These are phyloP conservation scores for Hoplodrina blanda DNA, from an alignment of 2,888 invertebrate genomes.

Conservation along the genomic window DNA sequence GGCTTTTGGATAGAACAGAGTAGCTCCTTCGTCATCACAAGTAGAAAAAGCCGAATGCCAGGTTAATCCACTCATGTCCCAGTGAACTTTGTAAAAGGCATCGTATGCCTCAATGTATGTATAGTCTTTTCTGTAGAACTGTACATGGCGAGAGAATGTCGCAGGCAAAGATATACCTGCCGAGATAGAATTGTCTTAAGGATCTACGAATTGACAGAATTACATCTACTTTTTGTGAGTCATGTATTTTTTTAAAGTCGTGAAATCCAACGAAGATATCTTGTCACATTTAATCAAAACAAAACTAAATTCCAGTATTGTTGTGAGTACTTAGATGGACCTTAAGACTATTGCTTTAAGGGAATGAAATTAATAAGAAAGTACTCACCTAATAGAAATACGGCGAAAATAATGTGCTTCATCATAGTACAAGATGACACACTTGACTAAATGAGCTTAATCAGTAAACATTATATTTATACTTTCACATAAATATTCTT, in stretches of 20 bases:
- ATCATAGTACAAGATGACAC: constrained; percentile 10
- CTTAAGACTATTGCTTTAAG: too few relatives aligned
- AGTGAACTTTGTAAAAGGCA: constrained; percentile 75
- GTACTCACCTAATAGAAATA: constrained; percentile 39
- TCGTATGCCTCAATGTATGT: constrained; percentile 69
- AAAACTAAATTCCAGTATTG: too few relatives aligned
- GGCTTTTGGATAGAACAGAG: constrained; percentile 71
- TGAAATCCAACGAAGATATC: too few relatives aligned
- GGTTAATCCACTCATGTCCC: constrained; percentile 55
- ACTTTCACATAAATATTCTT: constrained; percentile 8
- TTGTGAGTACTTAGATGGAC: too few relatives aligned
- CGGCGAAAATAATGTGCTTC: constrained; percentile 12
- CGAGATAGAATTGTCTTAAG: constrained; percentile 9
- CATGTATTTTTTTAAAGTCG: too few relatives aligned
- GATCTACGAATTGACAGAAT: too few relatives aligned
- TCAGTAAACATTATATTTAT: constrained; percentile 27
- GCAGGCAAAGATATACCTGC: constrained; percentile 53
- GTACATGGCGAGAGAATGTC: constrained; percentile 54
- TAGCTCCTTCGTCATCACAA: constrained; percentile 72
- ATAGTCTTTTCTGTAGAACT: constrained; percentile 74
- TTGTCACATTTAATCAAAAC: too few relatives aligned
- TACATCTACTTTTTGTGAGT: too few relatives aligned
- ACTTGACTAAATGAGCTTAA: constrained; percentile 11
- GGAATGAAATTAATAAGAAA: neutral
- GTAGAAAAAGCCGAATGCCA: constrained; percentile 69